These are phyloP conservation scores for Oreochromis tanganicae DNA, from an alignment of 2,113 vertebrate genomes.

Conservation along the genomic window DNA sequence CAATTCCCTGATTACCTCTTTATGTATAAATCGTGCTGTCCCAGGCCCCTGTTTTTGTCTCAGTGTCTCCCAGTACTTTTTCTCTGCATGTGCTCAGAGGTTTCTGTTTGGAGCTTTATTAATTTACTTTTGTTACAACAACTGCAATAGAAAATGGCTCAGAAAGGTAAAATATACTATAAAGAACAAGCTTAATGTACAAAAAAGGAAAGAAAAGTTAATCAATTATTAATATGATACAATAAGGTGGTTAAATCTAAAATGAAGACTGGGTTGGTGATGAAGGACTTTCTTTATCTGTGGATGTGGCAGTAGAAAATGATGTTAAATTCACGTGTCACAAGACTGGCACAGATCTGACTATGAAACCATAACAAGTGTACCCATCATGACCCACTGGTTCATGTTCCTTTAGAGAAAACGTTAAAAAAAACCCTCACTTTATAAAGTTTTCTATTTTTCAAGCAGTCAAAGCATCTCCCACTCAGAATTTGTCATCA, in stretches of 20 bases:
- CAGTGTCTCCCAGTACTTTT: not conserved
- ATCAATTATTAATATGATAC: rapidly evolving
- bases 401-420: not conserved
- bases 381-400: not conserved
- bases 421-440: rapidly evolving
- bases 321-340: not conserved
- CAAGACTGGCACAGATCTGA: not conserved
- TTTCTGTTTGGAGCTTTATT: not conserved
- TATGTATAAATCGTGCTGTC: not conserved
- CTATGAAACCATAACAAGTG: not conserved
- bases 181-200: rapidly evolving
- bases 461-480: not conserved
- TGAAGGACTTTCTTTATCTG: not conserved
- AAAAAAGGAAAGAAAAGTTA: not conserved
- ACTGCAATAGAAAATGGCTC: not conserved
- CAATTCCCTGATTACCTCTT: not conserved
- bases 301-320: not conserved
- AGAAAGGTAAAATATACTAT: not conserved
- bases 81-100: rapidly evolving
- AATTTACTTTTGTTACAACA: not conserved
- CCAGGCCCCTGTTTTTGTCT: not conserved
- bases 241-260: not conserved
- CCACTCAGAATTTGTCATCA: not conserved
- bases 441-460: not conserved
- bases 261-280: rapidly evolving